Conservation (phyloP, 92 coral and sea anemone species). For the Paramuricea clavata region DNA sequence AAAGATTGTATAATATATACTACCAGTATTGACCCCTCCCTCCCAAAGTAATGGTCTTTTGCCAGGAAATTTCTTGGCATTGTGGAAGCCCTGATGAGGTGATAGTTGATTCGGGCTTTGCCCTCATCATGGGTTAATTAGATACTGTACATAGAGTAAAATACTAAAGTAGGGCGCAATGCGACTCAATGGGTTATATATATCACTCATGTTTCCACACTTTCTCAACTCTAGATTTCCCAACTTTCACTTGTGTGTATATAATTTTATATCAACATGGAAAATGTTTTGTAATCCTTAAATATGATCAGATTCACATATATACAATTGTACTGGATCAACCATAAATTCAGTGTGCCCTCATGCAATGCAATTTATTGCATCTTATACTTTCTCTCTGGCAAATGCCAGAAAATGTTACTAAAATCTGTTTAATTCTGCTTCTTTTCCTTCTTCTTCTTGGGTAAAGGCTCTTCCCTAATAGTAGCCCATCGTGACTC, state of each 20-base stretch:
- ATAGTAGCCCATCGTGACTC: constrained; percentile 16
- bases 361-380: background rate
- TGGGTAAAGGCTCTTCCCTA: background rate
- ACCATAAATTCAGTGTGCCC: background rate
- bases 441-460: background rate
- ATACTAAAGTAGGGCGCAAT: no score
- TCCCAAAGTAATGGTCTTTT: no score
- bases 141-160: no score
- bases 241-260: background rate
- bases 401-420: background rate
- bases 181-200: no score
- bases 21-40: no score
- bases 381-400: background rate
- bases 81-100: no score
- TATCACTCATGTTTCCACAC: background rate
- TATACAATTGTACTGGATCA: background rate
- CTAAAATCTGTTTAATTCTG: background rate
- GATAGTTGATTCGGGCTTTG: no score
- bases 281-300: no score
- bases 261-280: background rate
- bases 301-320: background rate
- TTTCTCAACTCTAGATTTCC: background rate
- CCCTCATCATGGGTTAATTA: no score
- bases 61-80: no score
- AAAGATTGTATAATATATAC: no score